Evolutionary conservation across 2,113 vertebrate genomes (phyloP).

Genomic region (Oncorhynchus clarkii): DNA sequence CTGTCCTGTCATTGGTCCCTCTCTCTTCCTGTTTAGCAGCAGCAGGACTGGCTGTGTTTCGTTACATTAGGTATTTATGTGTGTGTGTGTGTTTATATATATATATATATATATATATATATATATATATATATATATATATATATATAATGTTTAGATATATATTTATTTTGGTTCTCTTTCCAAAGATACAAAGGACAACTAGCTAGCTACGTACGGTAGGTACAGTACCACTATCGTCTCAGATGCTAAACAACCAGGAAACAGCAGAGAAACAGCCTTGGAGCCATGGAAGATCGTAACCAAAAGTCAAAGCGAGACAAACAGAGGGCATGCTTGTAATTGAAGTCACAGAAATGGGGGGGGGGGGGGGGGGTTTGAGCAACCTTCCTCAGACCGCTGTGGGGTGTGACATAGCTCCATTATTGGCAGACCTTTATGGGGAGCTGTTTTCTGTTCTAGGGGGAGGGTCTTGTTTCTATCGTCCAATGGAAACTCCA

Average conservation of each 20-base stretch:
- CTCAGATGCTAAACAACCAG: constrained; percentile 65
- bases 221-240: constrained; percentile 58
- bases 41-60: constrained; percentile 55
- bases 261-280: constrained; percentile 61
- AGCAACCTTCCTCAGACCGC: constrained; percentile 36
- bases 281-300: constrained; percentile 69
- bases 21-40: constrained; percentile 60
- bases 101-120: constrained; percentile 54
- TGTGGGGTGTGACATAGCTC: constrained; percentile 21
- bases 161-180: constrained; percentile 58
- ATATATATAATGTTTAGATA: constrained; percentile 64
- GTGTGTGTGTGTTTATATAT: not conserved
- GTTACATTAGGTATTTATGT: not conserved
- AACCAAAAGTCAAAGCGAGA: constrained; percentile 55
- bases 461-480: constrained; percentile 47
- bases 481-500: constrained; percentile 54
- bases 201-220: constrained; percentile 70
- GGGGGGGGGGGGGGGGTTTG: not conserved
- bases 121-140: constrained; percentile 54
- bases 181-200: constrained; percentile 63
- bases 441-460: constrained; percentile 51
- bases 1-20: constrained; percentile 54
- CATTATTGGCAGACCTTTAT: constrained; percentile 38
- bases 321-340: not conserved
- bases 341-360: constrained; percentile 11